Evolutionary conservation across 2,888 invertebrate species (phyloP).

Genomic region (Torymus aiolomorphi): DNA sequence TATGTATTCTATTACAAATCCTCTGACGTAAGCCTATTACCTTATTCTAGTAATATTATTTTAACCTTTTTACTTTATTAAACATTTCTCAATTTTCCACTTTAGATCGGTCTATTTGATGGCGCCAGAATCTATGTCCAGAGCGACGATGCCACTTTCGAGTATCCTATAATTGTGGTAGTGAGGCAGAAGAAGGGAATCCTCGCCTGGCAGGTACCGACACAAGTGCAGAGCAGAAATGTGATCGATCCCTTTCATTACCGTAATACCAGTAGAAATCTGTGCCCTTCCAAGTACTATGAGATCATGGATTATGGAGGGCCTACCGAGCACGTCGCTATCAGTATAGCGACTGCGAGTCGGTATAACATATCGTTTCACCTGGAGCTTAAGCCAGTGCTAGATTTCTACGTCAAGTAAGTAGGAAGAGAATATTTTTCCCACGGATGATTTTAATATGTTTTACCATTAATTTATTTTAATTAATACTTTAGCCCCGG

Average conservation of each 20-base stretch:
- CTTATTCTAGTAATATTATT: too few species aligned
- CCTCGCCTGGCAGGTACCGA: constrained; percentile 87
- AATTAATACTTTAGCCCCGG: constrained; percentile 60
- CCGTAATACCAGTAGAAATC: constrained; percentile 76
- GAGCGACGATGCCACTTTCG: constrained; percentile 76
- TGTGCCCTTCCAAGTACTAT: constrained; percentile 80
- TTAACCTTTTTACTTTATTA: too few species aligned
- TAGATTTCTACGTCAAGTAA: constrained; percentile 79
- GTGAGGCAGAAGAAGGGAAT: constrained; percentile 85
- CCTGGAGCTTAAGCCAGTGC: constrained; percentile 79
- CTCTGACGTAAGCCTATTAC: too few species aligned
- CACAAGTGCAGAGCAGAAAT: constrained; percentile 77
- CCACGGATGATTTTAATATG: too few species aligned
- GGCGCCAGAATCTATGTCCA: constrained; percentile 69
- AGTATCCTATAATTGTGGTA: constrained; percentile 84
- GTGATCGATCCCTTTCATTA: constrained; percentile 60
- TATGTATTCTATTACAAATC: too few species aligned
- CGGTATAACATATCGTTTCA: constrained; percentile 78
- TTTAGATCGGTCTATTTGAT: constrained; percentile 49
- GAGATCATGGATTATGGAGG: constrained; percentile 66
- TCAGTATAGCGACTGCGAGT: constrained; percentile 84
- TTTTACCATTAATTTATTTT: too few species aligned
- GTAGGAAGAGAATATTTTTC: constrained; percentile 59
- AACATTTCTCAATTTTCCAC: too few species aligned
- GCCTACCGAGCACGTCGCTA: constrained; percentile 78